Evolutionary conservation across 2,113 vertebrate species (phyloP).

Genomic region (Brachypteracias leptosomus): DNA sequence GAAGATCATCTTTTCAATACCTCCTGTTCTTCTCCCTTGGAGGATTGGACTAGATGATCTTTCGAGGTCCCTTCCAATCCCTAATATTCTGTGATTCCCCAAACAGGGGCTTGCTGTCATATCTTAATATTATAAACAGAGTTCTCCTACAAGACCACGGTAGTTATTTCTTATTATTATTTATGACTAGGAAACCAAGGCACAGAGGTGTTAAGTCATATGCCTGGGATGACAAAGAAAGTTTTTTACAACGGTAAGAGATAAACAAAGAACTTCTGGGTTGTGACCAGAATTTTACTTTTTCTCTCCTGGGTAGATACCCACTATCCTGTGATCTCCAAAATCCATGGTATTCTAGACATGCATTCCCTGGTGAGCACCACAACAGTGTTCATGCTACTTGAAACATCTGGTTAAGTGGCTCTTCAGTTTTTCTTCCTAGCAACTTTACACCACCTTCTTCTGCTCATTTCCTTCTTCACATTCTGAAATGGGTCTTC

Average conservation of each 20-base stretch:
- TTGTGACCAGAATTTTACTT: background rate
- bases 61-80: too few relatives aligned
- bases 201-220: background rate
- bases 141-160: background rate
- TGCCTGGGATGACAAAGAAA: background rate
- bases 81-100: too few relatives aligned
- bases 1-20: background rate
- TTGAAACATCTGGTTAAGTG: background rate
- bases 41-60: too few relatives aligned
- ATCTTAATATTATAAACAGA: background rate
- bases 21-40: background rate
- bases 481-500: background rate
- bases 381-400: background rate
- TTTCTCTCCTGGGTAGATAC: background rate
- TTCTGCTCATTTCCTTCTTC: background rate
- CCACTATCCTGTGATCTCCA: background rate
- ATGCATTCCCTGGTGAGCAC: accelerated
- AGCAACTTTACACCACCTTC: background rate
- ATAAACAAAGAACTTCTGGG: background rate
- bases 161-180: background rate
- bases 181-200: background rate
- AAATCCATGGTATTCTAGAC: background rate
- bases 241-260: background rate
- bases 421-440: background rate
- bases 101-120: background rate